Conservation (phyloP, 2,113 vertebrate genomes). For the Epinephelus moara region DNA sequence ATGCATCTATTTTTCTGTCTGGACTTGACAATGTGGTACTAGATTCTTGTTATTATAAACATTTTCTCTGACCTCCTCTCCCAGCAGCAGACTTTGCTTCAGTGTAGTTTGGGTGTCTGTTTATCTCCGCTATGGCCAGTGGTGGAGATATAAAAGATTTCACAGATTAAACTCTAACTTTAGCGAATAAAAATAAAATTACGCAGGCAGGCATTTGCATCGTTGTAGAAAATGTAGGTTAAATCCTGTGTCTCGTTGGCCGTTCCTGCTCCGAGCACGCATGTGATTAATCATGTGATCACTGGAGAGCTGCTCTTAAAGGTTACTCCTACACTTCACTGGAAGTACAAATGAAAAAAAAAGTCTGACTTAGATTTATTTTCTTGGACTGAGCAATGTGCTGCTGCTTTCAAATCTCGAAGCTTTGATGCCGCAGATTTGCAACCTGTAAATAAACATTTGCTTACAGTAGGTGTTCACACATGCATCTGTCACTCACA, state of each 20-base stretch:
- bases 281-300: conserved; percentile 2
- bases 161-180: too few species aligned
- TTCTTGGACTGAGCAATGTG: conserved; percentile 8
- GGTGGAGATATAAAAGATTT: too few species aligned
- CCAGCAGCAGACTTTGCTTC: too few species aligned
- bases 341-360: background rate
- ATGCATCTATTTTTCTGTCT: too few species aligned
- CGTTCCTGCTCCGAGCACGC: background rate
- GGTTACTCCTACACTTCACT: background rate
- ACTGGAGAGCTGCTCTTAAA: conserved; percentile 10
- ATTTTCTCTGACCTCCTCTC: too few species aligned
- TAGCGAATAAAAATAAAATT: too few species aligned
- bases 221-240: background rate
- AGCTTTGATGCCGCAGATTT: conserved; percentile 54
- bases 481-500: conserved; percentile 34
- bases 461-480: conserved; percentile 55
- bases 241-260: background rate
- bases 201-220: background rate
- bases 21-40: too few species aligned
- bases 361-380: conserved; percentile 35
- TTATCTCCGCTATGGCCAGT: too few species aligned
- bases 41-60: too few species aligned
- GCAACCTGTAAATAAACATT: conserved; percentile 44
- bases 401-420: conserved; percentile 27
- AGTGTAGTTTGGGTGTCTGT: too few species aligned